phyloP scores from a whole-genome alignment of 1,140 invertebrate genomes.

The Zaprionus davidi region DNA sequence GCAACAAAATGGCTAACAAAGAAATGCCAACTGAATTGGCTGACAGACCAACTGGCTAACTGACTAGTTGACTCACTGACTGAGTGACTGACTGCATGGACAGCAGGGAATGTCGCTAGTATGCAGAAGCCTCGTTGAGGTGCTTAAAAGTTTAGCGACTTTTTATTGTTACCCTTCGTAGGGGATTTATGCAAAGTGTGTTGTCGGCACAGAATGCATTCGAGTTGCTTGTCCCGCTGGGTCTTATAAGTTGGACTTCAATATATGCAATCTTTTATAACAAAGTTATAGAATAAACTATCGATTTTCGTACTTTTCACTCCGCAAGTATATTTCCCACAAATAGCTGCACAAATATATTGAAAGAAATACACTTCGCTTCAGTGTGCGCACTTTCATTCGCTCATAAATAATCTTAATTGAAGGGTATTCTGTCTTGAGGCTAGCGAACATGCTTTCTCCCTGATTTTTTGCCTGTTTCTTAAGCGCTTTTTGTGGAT shows the following conservation, averaged over 20 bases:
- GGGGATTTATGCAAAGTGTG: slow-evolving; percentile 27
- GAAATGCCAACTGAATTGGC: slow-evolving; percentile 37
- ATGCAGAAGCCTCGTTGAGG: slow-evolving; percentile 32
- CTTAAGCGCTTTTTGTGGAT: slow-evolving; percentile 56
- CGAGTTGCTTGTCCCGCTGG: not conserved
- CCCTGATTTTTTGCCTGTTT: slow-evolving; percentile 17
- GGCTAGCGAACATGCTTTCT: slow-evolving; percentile 1
- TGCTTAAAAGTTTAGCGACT: slow-evolving; percentile 53
- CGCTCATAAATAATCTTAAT: not conserved
- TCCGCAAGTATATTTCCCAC: not conserved
- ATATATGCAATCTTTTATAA: not conserved
- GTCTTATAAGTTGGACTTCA: not conserved
- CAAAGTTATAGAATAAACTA: not conserved
- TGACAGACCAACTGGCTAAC: slow-evolving; percentile 3
- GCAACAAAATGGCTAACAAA: slow-evolving; percentile 44
- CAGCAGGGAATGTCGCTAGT: slow-evolving; percentile 15
- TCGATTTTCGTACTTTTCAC: not conserved
- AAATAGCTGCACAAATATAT: not conserved
- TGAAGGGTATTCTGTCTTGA: slow-evolving; percentile 53
- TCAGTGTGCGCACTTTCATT: not conserved
- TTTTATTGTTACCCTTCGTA: slow-evolving; percentile 48
- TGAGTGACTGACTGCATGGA: slow-evolving; percentile 8
- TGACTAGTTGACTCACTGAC: slow-evolving; percentile 29
- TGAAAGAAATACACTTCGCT: not conserved
- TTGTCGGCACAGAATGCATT: not conserved